Base-by-base conservation (phyloP, 1,140 invertebrate species). In the Brachionus manjavacas region DNA sequence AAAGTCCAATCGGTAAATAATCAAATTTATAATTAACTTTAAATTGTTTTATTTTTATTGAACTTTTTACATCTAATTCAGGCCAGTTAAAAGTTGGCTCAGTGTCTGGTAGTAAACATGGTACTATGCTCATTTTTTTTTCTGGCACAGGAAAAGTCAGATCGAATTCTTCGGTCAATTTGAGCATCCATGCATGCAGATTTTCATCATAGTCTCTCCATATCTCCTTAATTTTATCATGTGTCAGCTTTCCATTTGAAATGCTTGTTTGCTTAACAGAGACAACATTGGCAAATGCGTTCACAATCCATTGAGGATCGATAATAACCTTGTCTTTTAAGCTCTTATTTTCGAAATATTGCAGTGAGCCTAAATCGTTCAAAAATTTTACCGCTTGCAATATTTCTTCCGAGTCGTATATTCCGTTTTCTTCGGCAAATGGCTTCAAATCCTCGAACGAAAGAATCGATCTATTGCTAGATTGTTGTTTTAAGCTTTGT, bases 221-320 rank as follows among this genome's bases (percentile, higher is more conserved):
- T 14, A 89, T 85, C 1, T 85, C 76, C 16, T 60, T 83, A 68
- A 89, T 85, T 78, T 89, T 86, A 20, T 86, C 85, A 66, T 88
- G 86, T 3, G 84, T 39, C n/a, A 89, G 85, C 79, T 86, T 86
- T 2, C 89, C 89, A 52, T 89, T 86, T 87, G 88, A 85, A 25
- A 88, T 88, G 43, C 1, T 41, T 14, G 86, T 87, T n/a, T 86
- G 85, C 76, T 89, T 87, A 9, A 89, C 87, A 55, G 88, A 88
- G 16, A 89, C 88, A 28, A 89, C 85, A 85, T 88, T 89, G 2
- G 89, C 87, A 88, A 89, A 89, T 25, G 88, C 88, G 85, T 89
- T 87, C 4, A 89, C 88, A 79, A 89, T 88, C 89, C 89, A 89
- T 86, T 89, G 89, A n/a, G 89, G 88, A n/a, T 88, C 85, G 14